phyloP scores from a whole-genome alignment of 2,888 invertebrate species.

The Pandemis corylana region DNA sequence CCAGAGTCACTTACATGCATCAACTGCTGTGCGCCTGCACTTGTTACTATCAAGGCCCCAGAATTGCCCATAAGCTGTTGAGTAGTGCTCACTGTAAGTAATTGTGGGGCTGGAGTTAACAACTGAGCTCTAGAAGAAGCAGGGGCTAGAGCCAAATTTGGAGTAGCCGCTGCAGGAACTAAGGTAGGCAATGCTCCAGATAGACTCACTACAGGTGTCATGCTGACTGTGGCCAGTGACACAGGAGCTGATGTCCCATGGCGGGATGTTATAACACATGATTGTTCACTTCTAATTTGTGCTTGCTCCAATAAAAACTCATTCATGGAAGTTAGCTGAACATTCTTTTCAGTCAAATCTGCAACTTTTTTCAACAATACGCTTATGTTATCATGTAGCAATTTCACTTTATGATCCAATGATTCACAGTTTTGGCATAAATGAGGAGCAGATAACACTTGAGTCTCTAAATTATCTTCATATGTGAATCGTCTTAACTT shows the following conservation, averaged over 20 bases:
- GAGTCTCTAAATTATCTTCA: conserved; percentile 70
- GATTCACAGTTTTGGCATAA: conserved; percentile 72
- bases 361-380: conserved; percentile 77
- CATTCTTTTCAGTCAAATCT: conserved; percentile 78
- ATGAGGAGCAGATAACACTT: conserved; percentile 61
- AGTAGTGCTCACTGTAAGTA: conserved; percentile 79
- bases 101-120: conserved; percentile 77
- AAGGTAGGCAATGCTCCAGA: conserved; percentile 75
- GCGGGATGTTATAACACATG: conserved; percentile 80
- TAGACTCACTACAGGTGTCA: conserved; percentile 78
- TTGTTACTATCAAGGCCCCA: conserved; percentile 78
- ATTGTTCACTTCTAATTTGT: conserved; percentile 71
- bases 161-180: conserved; percentile 73
- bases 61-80: conserved; percentile 80
- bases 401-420: conserved; percentile 74
- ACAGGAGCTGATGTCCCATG: conserved; percentile 80
- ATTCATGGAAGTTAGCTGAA: conserved; percentile 79
- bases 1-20: conserved; percentile 83
- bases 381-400: conserved; percentile 80
- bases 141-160: conserved; percentile 74
- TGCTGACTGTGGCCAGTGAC: conserved; percentile 79
- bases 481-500: conserved; percentile 71
- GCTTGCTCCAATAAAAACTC: conserved; percentile 78
- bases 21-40: conserved; percentile 80
- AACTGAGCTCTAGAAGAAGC: conserved; percentile 78